phyloP scores from a whole-genome alignment of 2,888 invertebrate species.

The Hemistola chrysoprasaria region DNA sequence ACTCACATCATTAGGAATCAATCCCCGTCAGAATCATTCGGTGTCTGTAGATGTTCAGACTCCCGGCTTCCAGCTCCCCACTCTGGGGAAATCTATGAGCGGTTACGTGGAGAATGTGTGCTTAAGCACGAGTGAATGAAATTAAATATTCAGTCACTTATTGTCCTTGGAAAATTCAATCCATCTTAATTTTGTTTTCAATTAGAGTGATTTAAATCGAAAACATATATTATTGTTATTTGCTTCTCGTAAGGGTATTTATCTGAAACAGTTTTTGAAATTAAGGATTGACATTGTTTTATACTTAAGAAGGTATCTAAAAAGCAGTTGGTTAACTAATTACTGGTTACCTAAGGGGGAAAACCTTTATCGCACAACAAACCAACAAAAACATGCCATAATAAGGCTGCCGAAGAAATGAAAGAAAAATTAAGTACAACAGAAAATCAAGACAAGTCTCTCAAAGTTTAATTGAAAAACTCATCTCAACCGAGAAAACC shows the following conservation, averaged over 20 bases:
- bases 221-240: too few relatives aligned
- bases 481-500: slow-evolving; percentile 11
- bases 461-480: slow-evolving; percentile 19
- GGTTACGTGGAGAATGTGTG: slow-evolving; percentile 26
- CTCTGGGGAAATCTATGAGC: slow-evolving; percentile 28
- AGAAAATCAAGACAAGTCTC: slow-evolving; percentile 11
- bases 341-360: too few relatives aligned
- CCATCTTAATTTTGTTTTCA: slow-evolving; percentile 15
- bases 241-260: too few relatives aligned
- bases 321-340: too few relatives aligned
- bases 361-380: too few relatives aligned
- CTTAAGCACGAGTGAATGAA: slow-evolving; percentile 29
- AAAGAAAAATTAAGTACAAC: slow-evolving; percentile 14
- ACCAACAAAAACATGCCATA: background rate
- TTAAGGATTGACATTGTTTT: too few relatives aligned
- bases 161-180: slow-evolving; percentile 25
- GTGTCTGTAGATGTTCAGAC: slow-evolving; percentile 9
- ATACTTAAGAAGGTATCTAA: too few relatives aligned
- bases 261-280: too few relatives aligned
- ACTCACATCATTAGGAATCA: slow-evolving; percentile 23
- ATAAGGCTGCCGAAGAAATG: slow-evolving; percentile 2
- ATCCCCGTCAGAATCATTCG: slow-evolving; percentile 32
- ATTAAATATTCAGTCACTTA: slow-evolving; percentile 32
- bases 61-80: slow-evolving; percentile 10
- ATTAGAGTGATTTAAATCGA: too few relatives aligned